These are phyloP conservation scores for Cepaea nemoralis DNA, from an alignment of 1,140 invertebrate species.

Conservation along the genomic window DNA sequence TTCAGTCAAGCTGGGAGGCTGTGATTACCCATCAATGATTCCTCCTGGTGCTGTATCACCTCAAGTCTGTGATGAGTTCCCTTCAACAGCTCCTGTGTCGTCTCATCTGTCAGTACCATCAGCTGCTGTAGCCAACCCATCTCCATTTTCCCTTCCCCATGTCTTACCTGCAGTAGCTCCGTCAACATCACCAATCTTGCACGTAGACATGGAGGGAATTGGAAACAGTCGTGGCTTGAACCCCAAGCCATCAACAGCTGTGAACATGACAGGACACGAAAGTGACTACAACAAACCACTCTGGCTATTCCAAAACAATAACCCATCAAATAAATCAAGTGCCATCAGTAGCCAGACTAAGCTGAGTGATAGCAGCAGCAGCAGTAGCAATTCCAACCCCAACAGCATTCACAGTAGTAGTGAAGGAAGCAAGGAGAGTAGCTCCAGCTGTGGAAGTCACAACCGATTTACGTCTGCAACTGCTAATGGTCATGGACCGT, in stretches of 20 bases:
- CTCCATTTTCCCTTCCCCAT: background rate
- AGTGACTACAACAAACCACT: background rate
- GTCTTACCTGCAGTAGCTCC: background rate
- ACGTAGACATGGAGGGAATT: background rate
- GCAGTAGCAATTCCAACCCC: background rate
- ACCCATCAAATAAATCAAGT: background rate
- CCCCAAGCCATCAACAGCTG: background rate
- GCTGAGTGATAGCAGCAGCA: conserved; percentile 7
- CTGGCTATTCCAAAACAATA: background rate
- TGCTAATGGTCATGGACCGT: conserved; percentile 18
- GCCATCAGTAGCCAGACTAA: background rate
- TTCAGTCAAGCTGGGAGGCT: background rate
- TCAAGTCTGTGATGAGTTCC: background rate
- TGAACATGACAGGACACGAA: background rate
- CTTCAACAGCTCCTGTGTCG: background rate
- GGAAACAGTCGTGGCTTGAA: conserved; percentile 2
- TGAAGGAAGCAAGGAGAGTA: conserved; percentile 21
- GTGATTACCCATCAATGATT: background rate
- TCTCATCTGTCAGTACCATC: background rate
- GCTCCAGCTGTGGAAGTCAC: background rate
- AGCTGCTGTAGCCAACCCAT: background rate
- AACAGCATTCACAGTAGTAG: conserved; percentile 1
- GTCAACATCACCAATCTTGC: background rate
- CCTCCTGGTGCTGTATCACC: background rate
- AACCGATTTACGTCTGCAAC: background rate